Percentiles rank a stretch among this genome's conserved stretches.
Conservation (phyloP, 2,113 vertebrate species). For the Eurypyga helias region DNA sequence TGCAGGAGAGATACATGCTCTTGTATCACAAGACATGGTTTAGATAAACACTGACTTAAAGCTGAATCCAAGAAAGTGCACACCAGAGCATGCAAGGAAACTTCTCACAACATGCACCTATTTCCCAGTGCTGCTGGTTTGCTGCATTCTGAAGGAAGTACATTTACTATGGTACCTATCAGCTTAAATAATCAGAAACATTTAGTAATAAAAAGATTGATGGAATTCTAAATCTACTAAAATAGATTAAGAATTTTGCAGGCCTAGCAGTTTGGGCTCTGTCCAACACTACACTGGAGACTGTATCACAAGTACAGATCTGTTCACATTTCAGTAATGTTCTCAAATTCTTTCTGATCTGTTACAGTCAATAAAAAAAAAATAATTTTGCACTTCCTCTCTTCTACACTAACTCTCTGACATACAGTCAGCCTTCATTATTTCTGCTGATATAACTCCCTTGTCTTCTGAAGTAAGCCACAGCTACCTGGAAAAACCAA, state of each 20-base stretch:
- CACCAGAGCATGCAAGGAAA: not conserved
- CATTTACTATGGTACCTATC: not conserved
- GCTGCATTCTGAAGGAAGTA: not conserved
- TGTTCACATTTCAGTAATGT: conserved; percentile 7
- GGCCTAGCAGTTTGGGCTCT: conserved; percentile 44
- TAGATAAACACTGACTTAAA: not conserved
- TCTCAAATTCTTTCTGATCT: conserved; percentile 20
- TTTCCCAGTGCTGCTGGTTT: not conserved
- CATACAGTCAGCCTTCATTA: not conserved
- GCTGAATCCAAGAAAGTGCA: not conserved
- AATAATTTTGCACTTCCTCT: conserved; percentile 17
- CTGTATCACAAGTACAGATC: not conserved
- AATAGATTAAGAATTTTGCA: conserved; percentile 42
- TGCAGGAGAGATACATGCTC: not conserved
- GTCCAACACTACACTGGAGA: not conserved
- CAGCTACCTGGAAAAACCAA: not conserved
- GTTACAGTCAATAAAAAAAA: conserved; percentile 31
- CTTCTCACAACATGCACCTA: not conserved
- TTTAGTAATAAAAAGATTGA: not conserved
- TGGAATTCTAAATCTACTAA: conserved; percentile 49
- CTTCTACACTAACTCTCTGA: not conserved
- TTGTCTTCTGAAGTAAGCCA: not conserved
- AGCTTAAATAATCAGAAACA: conserved; percentile 10
- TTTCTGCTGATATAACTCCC: not conserved
- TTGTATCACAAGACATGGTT: not conserved